Evolutionary conservation across 2,113 vertebrate genomes (phyloP).

Genomic region (Brachionichthys hirsutus): DNA sequence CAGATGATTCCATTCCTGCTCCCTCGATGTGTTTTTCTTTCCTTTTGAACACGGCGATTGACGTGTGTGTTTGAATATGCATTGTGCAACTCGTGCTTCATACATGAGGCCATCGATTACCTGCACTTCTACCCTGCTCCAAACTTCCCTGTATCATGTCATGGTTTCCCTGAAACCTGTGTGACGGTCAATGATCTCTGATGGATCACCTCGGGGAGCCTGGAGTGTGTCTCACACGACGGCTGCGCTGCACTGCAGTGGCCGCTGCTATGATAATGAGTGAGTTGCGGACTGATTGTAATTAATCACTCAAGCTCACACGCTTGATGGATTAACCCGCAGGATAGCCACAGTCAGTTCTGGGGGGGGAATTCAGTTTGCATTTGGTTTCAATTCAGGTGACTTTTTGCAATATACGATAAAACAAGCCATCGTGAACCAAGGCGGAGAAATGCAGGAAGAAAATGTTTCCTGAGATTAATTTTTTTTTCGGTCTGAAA

Average conservation of each 20-base stretch:
- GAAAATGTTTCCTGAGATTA: conserved; percentile 23
- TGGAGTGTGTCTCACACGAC: conserved; percentile 44
- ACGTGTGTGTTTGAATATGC: conserved; percentile 15
- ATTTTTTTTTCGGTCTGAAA: conserved; percentile 24
- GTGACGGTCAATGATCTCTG: conserved; percentile 59
- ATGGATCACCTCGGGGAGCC: conserved; percentile 66
- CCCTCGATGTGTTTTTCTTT: conserved; percentile 13
- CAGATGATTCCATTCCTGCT: conserved; percentile 35
- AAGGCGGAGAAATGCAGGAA: background rate
- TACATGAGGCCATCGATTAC: conserved; percentile 15
- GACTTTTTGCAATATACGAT: conserved; percentile 9
- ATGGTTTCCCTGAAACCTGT: conserved; percentile 37
- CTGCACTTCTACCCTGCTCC: background rate
- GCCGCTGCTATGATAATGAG: conserved; percentile 64
- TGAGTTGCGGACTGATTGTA: conserved; percentile 38
- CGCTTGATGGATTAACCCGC: conserved; percentile 59
- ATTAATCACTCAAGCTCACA: conserved; percentile 67
- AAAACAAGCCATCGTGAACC: conserved; percentile 14
- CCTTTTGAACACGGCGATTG: conserved; percentile 22
- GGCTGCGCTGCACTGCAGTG: conserved; percentile 24
- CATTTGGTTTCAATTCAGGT: background rate
- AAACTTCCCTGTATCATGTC: conserved; percentile 7
- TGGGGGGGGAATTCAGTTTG: conserved; percentile 27
- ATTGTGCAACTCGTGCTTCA: background rate
- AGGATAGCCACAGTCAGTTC: conserved; percentile 47